Evolutionary conservation across 2,797 vertebrate genomes (phyloP).

Genomic region (Micromesistius poutassou): DNA sequence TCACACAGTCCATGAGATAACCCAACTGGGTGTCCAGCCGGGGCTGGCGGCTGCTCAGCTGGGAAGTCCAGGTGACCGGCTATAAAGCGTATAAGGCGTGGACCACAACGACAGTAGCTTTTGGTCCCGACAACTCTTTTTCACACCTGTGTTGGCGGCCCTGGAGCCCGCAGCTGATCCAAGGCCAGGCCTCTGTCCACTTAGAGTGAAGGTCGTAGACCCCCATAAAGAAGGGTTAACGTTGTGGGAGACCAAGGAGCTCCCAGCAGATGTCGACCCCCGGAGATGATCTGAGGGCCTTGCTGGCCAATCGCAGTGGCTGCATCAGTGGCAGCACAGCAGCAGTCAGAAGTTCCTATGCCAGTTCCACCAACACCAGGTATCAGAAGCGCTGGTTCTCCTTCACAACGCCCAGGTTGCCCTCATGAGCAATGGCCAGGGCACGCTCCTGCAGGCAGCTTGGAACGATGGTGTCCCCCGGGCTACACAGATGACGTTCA

Average conservation of each 20-base stretch:
- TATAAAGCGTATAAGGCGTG: no score
- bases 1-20: no score
- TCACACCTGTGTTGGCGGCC: no score
- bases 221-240: slow-evolving; percentile 4
- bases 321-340: not conserved
- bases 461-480: not conserved
- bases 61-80: no score
- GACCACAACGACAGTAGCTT: no score
- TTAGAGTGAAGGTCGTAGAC: not conserved
- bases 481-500: not conserved
- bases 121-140: no score
- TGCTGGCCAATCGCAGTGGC: slow-evolving; percentile 9
- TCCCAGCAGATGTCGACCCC: slow-evolving; percentile 12
- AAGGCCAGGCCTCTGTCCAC: no score
- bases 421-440: slow-evolving; percentile 16
- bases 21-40: no score
- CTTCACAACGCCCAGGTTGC: slow-evolving; percentile 1
- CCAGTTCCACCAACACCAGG: not conserved
- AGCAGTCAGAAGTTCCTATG: not conserved
- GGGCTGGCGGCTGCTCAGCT: no score
- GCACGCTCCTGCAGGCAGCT: not conserved
- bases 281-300: slow-evolving; percentile 8
- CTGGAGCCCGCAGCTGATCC: no score
- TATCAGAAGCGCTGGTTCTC: no score
- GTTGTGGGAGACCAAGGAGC: slow-evolving; percentile 4